A percentile compares a stretch with the other conserved stretches of the same genome.
These are phyloP conservation scores for Orchesella cincta DNA, from an alignment of 1,140 invertebrate genomes.

Conservation along the genomic window DNA sequence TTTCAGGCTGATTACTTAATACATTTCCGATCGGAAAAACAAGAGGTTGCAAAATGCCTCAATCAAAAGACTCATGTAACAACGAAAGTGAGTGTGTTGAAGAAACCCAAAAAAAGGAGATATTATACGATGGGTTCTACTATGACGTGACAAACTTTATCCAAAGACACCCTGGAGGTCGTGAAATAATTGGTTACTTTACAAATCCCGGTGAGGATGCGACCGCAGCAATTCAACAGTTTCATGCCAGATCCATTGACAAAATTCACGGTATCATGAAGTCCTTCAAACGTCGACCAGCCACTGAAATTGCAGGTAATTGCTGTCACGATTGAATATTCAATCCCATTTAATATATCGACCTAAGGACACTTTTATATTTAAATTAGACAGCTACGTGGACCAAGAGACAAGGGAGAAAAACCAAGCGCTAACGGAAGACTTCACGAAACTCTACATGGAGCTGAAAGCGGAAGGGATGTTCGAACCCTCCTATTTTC, in stretches of 20 bases:
- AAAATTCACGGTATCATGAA: slow-evolving; percentile 28
- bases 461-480: slow-evolving; percentile 46
- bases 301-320: slow-evolving; percentile 29
- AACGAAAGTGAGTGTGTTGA: too few relatives aligned
- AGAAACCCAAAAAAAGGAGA: too few relatives aligned
- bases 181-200: slow-evolving; percentile 37
- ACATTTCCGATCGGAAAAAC: too few relatives aligned
- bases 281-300: slow-evolving; percentile 36
- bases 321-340: not conserved
- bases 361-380: not conserved
- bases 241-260: slow-evolving; percentile 21
- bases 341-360: not conserved
- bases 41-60: too few relatives aligned
- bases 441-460: slow-evolving; percentile 42
- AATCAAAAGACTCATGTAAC: too few relatives aligned
- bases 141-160: slow-evolving; percentile 22
- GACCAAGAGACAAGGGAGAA: slow-evolving; percentile 30
- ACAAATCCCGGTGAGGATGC: slow-evolving; percentile 39
- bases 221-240: slow-evolving; percentile 38
- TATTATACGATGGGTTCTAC: not conserved
- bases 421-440: slow-evolving; percentile 43
- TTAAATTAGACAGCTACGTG: slow-evolving; percentile 20
- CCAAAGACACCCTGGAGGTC: slow-evolving; percentile 32
- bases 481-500: slow-evolving; percentile 39
- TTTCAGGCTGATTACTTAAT: too few relatives aligned